These are phyloP conservation scores for Lypha dubia DNA, from an alignment of 2,888 invertebrate genomes.

Conservation along the genomic window DNA sequence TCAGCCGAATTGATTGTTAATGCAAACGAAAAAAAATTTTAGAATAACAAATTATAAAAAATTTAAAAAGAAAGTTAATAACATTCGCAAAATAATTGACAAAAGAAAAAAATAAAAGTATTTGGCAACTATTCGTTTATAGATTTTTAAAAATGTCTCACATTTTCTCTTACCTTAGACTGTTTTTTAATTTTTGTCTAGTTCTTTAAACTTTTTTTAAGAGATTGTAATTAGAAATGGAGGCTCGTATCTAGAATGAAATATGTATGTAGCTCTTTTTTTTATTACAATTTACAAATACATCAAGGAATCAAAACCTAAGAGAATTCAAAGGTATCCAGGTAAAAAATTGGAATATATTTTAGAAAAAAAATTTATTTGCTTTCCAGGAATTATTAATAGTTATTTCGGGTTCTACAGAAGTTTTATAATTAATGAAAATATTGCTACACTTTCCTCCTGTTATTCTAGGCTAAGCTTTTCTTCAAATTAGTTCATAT, in stretches of 20 bases:
- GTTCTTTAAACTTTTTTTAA: background rate
- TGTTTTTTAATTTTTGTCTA: background rate
- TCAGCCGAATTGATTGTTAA: slow-evolving; percentile 80
- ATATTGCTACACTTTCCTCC: no score
- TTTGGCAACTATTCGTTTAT: slow-evolving; percentile 24
- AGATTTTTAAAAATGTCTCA: background rate
- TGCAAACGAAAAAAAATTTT: slow-evolving; percentile 33
- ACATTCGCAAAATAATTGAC: slow-evolving; percentile 16
- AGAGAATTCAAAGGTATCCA: no score
- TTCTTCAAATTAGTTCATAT: no score
- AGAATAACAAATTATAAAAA: slow-evolving; percentile 67
- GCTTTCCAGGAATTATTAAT: no score
- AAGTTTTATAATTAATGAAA: no score
- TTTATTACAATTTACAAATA: background rate
- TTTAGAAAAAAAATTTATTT: no score
- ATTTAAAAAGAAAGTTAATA: slow-evolving; percentile 48
- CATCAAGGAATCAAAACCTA: background rate
- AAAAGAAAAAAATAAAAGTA: slow-evolving; percentile 33
- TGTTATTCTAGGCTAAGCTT: no score
- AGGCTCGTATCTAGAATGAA: background rate
- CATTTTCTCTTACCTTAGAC: background rate
- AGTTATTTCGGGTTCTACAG: no score
- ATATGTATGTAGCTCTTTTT: no score
- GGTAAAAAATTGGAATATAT: no score
- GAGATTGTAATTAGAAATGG: background rate